Percentiles rank a stretch among this genome's conserved stretches.
These are phyloP conservation scores for Anoplolepis gracilipes DNA, from an alignment of 1,140 invertebrate genomes.

Conservation along the genomic window DNA sequence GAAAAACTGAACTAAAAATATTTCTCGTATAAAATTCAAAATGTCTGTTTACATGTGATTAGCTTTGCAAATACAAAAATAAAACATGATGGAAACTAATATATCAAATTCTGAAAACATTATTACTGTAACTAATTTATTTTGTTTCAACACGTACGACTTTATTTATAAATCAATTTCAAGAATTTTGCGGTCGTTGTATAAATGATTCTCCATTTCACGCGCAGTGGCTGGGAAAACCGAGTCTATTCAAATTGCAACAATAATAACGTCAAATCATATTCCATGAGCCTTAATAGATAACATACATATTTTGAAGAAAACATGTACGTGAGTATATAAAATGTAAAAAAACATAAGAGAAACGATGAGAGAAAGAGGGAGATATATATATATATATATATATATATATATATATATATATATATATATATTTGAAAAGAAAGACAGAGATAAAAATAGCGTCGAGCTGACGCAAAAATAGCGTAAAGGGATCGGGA, in stretches of 20 bases:
- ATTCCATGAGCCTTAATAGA: neutral
- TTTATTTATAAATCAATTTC: neutral
- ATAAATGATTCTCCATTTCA: neutral
- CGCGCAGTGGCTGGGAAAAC: neutral
- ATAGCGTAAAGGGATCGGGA: constrained; percentile 1
- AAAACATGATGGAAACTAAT: neutral
- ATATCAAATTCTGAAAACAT: too few relatives aligned
- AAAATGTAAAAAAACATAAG: neutral
- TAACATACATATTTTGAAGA: neutral
- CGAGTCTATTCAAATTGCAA: neutral
- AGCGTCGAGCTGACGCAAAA: constrained; percentile 8
- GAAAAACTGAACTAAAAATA: neutral
- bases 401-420: neutral
- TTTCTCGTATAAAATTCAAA: neutral
- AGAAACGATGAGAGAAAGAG: neutral
- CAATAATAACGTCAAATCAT: neutral
- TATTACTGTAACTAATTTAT: constrained; percentile 4
- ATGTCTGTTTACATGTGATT: neutral
- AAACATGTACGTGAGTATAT: neutral
- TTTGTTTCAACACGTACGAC: neutral
- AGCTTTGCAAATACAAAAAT: neutral
- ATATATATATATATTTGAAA: neutral
- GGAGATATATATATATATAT: neutral
- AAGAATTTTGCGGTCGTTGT: neutral
- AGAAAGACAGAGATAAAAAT: constrained; percentile 22